These are phyloP conservation scores for Typhlichthys subterraneus DNA, from an alignment of 2,797 vertebrate genomes.

Conservation along the genomic window DNA sequence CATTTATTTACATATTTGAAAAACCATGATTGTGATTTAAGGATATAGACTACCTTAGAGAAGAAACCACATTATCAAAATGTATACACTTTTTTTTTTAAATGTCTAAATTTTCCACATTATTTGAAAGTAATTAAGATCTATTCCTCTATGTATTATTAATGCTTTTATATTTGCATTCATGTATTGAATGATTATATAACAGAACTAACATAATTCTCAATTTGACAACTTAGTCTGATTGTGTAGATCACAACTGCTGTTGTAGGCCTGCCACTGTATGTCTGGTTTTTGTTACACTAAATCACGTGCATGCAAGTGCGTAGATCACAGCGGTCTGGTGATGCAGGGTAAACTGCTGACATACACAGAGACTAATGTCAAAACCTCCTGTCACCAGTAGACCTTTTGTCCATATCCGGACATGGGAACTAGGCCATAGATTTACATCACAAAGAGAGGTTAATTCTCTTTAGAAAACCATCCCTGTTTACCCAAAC, in stretches of 20 bases:
- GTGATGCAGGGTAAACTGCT: conserved; percentile 10
- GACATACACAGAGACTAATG: conserved; percentile 4
- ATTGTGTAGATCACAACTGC: conserved; percentile 7
- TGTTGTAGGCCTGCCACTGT: conserved; percentile 1
- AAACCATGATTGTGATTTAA: too few species aligned
- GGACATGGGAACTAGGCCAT: conserved; percentile 34
- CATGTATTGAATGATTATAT: too few species aligned
- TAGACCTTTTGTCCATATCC: not conserved
- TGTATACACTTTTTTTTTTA: too few species aligned
- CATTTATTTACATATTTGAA: too few species aligned
- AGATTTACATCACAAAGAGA: conserved; percentile 48
- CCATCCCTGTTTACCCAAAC: not conserved
- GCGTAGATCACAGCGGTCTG: conserved; percentile 8
- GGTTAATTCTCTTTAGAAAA: conserved; percentile 12
- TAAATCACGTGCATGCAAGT: conserved; percentile 2
- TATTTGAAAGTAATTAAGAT: too few species aligned
- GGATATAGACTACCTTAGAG: too few species aligned
- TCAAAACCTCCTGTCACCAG: conserved; percentile 7
- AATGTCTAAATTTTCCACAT: too few species aligned
- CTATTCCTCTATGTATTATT: too few species aligned
- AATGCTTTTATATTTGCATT: too few species aligned
- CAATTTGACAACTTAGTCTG: not conserved
- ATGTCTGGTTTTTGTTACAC: conserved; percentile 9
- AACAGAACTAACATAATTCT: too few species aligned
- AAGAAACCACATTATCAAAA: too few species aligned